Conservation (phyloP, 1,140 invertebrate genomes). For the Drosophila pallidifrons region DNA sequence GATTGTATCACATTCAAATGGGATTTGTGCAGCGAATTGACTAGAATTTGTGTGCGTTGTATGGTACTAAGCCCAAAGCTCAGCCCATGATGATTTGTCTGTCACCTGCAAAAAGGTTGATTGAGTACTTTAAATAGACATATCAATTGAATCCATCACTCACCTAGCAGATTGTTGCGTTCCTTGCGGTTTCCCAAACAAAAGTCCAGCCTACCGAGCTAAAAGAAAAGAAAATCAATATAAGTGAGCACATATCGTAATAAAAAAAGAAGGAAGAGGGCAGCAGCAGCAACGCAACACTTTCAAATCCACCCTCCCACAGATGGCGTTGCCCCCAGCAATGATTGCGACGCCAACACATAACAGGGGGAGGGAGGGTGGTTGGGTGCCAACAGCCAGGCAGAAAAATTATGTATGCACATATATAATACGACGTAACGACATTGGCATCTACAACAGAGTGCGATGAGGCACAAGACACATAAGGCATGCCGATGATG, state of each 20-base stretch:
- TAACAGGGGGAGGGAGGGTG: neutral
- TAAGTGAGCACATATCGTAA: conserved; percentile 16
- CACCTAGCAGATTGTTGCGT: conserved; percentile 30
- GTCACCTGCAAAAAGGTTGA: conserved; percentile 12
- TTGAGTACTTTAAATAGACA: conserved; percentile 9
- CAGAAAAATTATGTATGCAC: conserved; percentile 14
- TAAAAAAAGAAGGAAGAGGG: neutral
- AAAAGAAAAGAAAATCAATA: conserved; percentile 50
- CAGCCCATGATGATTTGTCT: neutral
- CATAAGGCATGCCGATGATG: conserved; percentile 40
- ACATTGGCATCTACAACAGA: conserved; percentile 63
- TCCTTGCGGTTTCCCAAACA: neutral
- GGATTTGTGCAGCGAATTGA: neutral
- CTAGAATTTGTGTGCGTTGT: neutral
- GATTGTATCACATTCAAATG: neutral
- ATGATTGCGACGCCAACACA: conserved; percentile 39
- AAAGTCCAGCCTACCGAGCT: conserved; percentile 27
- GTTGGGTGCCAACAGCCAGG: conserved; percentile 10
- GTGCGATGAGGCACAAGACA: too few species aligned
- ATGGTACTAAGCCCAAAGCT: neutral
- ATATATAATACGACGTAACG: conserved; percentile 60
- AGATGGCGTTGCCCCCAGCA: conserved; percentile 43
- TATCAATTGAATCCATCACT: conserved; percentile 16
- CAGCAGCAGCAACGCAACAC: conserved; percentile 22
- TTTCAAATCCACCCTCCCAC: conserved; percentile 38